Evolutionary conservation across 2,797 vertebrate species (phyloP).

Genomic region (Poeciliopsis presidionis): DNA sequence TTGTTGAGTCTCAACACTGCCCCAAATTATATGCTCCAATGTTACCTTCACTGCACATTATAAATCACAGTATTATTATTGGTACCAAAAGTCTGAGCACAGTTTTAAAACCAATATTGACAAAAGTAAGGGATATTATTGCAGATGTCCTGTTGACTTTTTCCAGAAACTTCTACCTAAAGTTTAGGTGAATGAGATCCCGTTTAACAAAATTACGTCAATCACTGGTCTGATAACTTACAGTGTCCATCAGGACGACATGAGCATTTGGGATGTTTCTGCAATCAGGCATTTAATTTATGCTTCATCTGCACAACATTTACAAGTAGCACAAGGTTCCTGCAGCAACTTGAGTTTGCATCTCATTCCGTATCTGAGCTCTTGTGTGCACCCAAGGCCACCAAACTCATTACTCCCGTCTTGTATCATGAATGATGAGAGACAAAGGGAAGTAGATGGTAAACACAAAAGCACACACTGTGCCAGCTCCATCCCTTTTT

Average conservation of each 20-base stretch:
- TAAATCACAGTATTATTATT: neutral
- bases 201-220: neutral
- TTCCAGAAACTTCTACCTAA: neutral
- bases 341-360: conserved; percentile 29
- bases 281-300: conserved; percentile 14
- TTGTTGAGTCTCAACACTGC: neutral
- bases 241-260: neutral
- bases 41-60: neutral
- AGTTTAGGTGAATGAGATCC: neutral
- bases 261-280: neutral
- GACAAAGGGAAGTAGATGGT: conserved; percentile 60
- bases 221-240: neutral
- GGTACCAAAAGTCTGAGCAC: neutral
- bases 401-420: conserved; percentile 47
- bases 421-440: conserved; percentile 55
- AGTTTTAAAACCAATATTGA: neutral
- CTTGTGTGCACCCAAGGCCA: conserved; percentile 55
- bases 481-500: conserved; percentile 28
- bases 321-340: conserved; percentile 28
- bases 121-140: neutral
- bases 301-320: conserved; percentile 22
- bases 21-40: neutral
- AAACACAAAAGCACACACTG: conserved; percentile 46
- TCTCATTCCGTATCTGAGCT: conserved; percentile 40
- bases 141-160: neutral